A percentile compares a stretch with the other conserved stretches of the same genome.
Conservation (phyloP, 2,888 invertebrate species). For the Actias luna region DNA sequence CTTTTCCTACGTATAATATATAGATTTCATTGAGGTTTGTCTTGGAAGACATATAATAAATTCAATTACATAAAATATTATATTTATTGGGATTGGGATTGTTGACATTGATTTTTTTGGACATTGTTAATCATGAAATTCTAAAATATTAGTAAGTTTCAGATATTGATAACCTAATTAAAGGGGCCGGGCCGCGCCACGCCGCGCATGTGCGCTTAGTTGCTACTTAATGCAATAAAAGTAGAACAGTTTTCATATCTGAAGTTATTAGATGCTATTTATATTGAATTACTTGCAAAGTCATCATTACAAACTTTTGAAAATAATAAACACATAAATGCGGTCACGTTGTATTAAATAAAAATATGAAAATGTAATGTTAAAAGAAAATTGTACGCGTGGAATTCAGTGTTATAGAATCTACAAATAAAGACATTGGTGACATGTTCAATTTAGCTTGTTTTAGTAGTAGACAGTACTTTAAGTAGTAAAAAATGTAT, state of each 20-base stretch:
- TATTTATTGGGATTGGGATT: no score
- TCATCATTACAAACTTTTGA: neutral
- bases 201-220: neutral
- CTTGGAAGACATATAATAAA: no score
- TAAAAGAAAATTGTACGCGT: neutral
- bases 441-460: neutral
- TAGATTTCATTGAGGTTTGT: no score
- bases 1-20: no score
- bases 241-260: neutral
- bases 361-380: neutral
- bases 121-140: no score
- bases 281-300: neutral
- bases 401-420: neutral
- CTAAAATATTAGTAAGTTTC: neutral
- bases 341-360: neutral
- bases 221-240: neutral
- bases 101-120: no score
- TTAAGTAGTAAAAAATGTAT: no score
- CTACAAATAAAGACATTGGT: neutral
- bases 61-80: no score
- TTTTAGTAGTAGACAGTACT: neutral
- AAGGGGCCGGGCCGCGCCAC: neutral
- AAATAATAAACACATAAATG: neutral
- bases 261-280: neutral
- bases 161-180: neutral